A percentile compares a stretch with the other conserved stretches of the same genome.
Conservation (phyloP, 2,888 invertebrate genomes). For the Yponomeuta sedellus region DNA sequence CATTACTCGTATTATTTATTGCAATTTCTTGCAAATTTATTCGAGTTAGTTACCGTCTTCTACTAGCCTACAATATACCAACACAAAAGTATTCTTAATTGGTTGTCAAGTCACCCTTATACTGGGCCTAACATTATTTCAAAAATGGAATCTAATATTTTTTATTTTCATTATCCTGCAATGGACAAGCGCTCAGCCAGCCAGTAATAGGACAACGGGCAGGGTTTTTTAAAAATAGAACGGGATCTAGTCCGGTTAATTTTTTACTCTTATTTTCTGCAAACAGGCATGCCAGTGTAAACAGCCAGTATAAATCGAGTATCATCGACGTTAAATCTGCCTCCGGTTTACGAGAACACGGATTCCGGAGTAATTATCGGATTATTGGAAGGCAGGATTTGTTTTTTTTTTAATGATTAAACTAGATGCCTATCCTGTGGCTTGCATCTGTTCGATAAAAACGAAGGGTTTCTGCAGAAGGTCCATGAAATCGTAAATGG, state of each 20-base stretch:
- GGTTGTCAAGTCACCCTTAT: background rate
- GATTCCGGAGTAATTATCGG: slow-evolving; percentile 1
- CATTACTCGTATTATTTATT: slow-evolving; percentile 3
- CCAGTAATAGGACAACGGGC: background rate
- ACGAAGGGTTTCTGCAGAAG: background rate
- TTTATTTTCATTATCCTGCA: background rate
- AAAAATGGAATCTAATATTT: background rate
- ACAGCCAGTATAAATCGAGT: background rate
- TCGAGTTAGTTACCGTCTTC: background rate
- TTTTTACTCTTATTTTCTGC: background rate
- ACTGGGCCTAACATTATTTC: background rate
- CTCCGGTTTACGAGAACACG: background rate
- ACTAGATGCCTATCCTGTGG: background rate
- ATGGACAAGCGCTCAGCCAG: background rate
- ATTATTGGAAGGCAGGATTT: background rate
- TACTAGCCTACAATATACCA: background rate
- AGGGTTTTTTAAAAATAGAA: background rate
- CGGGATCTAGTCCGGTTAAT: background rate
- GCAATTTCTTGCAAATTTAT: background rate
- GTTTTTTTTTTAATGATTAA: background rate
- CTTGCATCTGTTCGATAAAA: background rate
- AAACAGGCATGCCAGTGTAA: background rate
- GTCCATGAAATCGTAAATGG: background rate
- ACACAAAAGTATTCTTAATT: background rate
- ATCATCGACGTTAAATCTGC: slow-evolving; percentile 1